Base-by-base conservation (phyloP, 2,888 invertebrate genomes). In the Mellilla xanthometata region DNA sequence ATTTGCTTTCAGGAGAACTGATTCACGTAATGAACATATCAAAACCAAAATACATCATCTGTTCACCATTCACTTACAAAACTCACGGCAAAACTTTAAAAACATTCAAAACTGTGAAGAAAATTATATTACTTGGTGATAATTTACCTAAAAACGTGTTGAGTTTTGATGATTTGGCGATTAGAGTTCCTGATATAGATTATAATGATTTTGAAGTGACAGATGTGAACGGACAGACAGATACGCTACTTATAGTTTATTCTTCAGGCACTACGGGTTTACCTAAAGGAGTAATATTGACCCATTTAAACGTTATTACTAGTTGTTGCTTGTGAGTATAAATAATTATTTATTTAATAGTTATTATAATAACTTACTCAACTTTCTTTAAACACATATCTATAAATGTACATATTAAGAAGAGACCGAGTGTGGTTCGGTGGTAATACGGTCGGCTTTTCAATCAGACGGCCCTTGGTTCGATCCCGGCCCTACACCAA, bases 181-280 rank as follows among this genome's bases (percentile, higher is more conserved):
- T 65, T 7, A 55, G 62, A 26, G 56, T 58, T 1, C 51, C 54
- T 9, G 62, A 77, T 46, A 67, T 81, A 0, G 55, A 50, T 2
- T 74, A 54, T 38, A 73, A 78, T 0, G 67, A 77, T 0, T 84
- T 85, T 24, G 24, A 52, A 2, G 53, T 66, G 0, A 72, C 62
- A 0, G 77, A 78, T 4, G 77, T 81, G 0, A 31, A 61, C 1
- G 81, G 81, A 0, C 72, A 76, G 23, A 57, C 38, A 0, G 86
- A 86, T 13, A 60, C 72, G 0, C 24, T 71, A 5, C 61, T 81
- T 6, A 66, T 87, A 9, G 30, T 85, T 13, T 86, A 84, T 44
- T 87, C 87, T 0, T 87, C 86, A 1, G 87, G 87, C 0, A 87
- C 87, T 0, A 86, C 86, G 0, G 86, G 87, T 0, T 5, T 86